These are phyloP conservation scores for Echinops telfairi DNA, from an alignment of 2,113 vertebrate species.

Conservation along the genomic window DNA sequence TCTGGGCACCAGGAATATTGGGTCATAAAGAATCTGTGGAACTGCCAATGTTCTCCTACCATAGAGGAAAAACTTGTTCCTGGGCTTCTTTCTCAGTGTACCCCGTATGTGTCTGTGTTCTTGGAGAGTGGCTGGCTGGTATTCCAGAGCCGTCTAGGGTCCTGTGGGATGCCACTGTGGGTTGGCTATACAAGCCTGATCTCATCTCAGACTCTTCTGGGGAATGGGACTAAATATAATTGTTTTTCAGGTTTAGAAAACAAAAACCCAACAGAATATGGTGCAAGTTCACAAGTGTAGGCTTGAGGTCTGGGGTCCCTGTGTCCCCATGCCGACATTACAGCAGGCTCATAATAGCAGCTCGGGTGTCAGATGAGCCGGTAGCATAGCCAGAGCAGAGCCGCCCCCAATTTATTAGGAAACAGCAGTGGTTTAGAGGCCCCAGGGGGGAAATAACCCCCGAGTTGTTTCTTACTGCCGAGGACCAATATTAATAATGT, in stretches of 20 bases:
- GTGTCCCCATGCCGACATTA: background rate
- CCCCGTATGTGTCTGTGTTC: background rate
- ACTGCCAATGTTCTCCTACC: background rate
- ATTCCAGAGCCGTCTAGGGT: background rate
- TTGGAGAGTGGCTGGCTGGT: background rate
- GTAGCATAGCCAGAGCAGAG: constrained; percentile 45
- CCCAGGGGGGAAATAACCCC: constrained; percentile 54
- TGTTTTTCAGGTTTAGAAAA: constrained; percentile 3
- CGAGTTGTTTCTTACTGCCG: constrained; percentile 3
- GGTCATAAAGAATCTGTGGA: background rate
- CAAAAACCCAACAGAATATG: too few species aligned
- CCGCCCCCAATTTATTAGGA: constrained; percentile 62
- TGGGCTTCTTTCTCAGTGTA: background rate
- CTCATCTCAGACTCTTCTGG: background rate
- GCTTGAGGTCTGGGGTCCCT: background rate
- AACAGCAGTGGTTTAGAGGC: constrained; percentile 51
- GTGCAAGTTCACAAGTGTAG: background rate
- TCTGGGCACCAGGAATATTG: background rate
- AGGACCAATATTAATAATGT: constrained; percentile 50
- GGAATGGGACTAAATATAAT: background rate
- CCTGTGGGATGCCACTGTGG: rapidly evolving
- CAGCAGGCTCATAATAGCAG: background rate
- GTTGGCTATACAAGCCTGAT: background rate
- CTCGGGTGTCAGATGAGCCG: background rate
- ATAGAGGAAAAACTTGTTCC: background rate